Percentiles rank a stretch among this genome's conserved stretches.
phyloP scores from a whole-genome alignment of 2,113 vertebrate species.

The Danio rerio region GRCz12tu NC_133187.1:30001001-30001500 shows the following conservation, averaged over 20 bases:
- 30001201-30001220: not conserved
- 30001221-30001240: constrained; percentile 1
- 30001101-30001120: not conserved
- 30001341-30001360: constrained; percentile 18
- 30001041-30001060: not conserved
- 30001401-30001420: not conserved
- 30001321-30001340: constrained; percentile 15
- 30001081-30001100: not conserved
- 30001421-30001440: not conserved
- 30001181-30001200: constrained; percentile 9
- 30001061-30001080: not conserved
- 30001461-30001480: not conserved
- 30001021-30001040: not conserved
- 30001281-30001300: not conserved
- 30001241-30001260: not conserved
- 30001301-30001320: not conserved
- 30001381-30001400: not conserved
- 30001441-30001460: not conserved
- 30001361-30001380: constrained; percentile 15
- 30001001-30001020: not conserved
- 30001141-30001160: constrained; percentile 13
- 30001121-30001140: not conserved
- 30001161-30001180: constrained; percentile 9
- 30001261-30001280: not conserved
- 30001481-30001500: constrained; percentile 13